Conservation (phyloP, 2,797 vertebrate species). For the Prunella strophiata region DNA sequence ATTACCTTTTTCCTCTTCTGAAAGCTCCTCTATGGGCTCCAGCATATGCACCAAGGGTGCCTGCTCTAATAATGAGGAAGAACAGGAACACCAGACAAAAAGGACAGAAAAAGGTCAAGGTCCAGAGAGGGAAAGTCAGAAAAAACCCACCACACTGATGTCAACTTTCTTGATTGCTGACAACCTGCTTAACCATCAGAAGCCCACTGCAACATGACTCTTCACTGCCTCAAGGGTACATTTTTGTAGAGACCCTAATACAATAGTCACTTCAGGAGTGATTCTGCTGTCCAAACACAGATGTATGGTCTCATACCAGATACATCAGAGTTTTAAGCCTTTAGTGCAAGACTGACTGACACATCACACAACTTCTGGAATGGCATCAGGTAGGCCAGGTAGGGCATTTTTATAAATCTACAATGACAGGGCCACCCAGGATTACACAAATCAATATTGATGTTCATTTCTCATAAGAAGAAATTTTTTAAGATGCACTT, state of each 20-base stretch:
- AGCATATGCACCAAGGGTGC: conserved; percentile 73
- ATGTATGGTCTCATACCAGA: background rate
- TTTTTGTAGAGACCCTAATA: background rate
- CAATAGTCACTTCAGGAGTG: background rate
- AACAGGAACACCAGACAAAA: conserved; percentile 69
- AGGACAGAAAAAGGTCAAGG: conserved; percentile 68
- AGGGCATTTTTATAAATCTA: background rate
- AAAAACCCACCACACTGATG: background rate
- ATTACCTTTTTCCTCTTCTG: conserved; percentile 85
- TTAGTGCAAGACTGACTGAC: background rate
- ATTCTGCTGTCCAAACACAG: background rate
- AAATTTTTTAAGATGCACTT: background rate
- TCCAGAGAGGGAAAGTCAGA: conserved; percentile 38
- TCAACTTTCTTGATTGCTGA: background rate
- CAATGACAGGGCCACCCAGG: background rate
- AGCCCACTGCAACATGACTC: background rate
- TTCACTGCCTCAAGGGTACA: background rate
- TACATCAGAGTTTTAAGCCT: background rate
- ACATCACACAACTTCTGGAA: background rate
- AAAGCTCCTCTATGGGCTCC: conserved; percentile 84
- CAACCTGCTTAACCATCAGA: background rate
- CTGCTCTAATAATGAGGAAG: conserved; percentile 78
- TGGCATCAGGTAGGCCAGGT: background rate
- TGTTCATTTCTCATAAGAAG: background rate
- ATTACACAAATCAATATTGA: background rate